These are phyloP conservation scores for Rynchops niger DNA, from an alignment of 2,113 vertebrate genomes.

Conservation along the genomic window DNA sequence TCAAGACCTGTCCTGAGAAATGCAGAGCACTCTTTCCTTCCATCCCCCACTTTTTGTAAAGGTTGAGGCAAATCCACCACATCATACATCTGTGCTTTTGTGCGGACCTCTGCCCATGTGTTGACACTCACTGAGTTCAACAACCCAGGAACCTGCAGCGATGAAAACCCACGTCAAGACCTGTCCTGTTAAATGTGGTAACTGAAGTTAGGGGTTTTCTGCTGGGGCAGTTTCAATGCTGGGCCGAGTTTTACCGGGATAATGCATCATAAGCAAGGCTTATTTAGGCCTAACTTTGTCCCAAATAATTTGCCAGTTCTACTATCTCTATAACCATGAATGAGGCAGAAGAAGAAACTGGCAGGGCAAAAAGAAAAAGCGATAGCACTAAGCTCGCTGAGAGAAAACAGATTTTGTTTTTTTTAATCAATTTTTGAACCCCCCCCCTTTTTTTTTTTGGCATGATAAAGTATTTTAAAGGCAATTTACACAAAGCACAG, in stretches of 20 bases:
- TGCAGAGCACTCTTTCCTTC: not conserved
- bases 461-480: conserved; percentile 1
- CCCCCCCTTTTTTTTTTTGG: not conserved
- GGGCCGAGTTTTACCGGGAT: not conserved
- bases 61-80: not conserved
- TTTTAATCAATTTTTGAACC: not conserved
- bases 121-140: not conserved
- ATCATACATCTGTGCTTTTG: not conserved
- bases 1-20: not conserved
- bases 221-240: not conserved
- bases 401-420: not conserved
- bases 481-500: conserved; percentile 18
- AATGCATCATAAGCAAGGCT: not conserved
- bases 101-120: not conserved
- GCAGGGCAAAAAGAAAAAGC: not conserved
- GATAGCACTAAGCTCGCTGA: not conserved
- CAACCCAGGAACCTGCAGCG: accelerated
- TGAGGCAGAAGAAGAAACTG: not conserved
- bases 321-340: not conserved
- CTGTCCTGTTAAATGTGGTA: accelerated
- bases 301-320: not conserved
- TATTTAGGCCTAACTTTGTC: not conserved
- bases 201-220: not conserved
- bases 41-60: not conserved
- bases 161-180: not conserved